Base-by-base conservation (phyloP, 2,113 vertebrate species). In the Tyto alba region DNA sequence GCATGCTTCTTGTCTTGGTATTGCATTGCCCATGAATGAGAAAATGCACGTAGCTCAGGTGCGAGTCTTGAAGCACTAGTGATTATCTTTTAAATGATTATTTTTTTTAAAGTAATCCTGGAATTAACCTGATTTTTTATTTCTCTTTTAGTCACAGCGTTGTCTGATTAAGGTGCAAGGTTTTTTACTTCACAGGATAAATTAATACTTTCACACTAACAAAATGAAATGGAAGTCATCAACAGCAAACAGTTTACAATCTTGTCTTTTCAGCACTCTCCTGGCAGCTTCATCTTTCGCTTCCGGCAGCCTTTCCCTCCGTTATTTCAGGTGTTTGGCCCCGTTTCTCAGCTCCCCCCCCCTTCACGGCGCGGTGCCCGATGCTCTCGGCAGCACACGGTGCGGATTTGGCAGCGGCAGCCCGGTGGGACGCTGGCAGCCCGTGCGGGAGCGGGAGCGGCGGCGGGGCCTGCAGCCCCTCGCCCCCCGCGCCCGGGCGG, bases 211-310 rank as follows among this genome's bases (percentile, higher is more conserved):
- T 73, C 59, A 17, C 32, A 73, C 13, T 34, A 75, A 81, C 48
- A 86, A 76, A 68, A 55, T 22, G 11, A 57, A 48, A 17, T 13
- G 38, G 30, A 34, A 47, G 41, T n/a, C 27, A 41, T 23, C 45
- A 41, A 23, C 9, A 40, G 63, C 5, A 0, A 32, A 53, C 43
- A 36, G 29, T 32, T 80, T 19, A 56, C 69, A 45, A 25, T 23
- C 30, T 21, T 20, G 32, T 18, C 67, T 80, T n/a, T 30, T 27
- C 38, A 36, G 48, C 75, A 79, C 88, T 86, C 91, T 97, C 98
- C 97, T 98, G 79, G 67, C 34, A 59, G 96, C 87, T 67, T 97
- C 95, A 36, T 89, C 66, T 79, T 79, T 60, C 32, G 20, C 32
- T 55, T 86, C 76, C 26, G 43, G 57, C 57, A 92, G 48, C 48